Evolutionary conservation across 2,888 invertebrate genomes (phyloP).

Genomic region (Archips xylosteana): DNA sequence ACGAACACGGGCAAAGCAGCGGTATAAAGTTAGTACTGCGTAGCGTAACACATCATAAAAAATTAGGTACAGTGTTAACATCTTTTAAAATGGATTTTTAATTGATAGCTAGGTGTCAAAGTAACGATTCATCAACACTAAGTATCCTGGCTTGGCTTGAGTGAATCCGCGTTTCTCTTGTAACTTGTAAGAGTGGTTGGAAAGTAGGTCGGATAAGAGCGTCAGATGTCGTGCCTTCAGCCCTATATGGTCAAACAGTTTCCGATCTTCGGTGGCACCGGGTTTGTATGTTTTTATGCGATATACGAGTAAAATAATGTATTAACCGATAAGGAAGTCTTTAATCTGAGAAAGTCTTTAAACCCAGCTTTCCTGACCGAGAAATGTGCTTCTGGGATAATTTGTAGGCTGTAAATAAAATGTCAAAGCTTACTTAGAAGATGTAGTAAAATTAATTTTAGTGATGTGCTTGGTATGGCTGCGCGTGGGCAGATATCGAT

Average conservation of each 20-base stretch:
- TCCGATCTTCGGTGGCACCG: constrained; percentile 60
- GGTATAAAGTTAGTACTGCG: no score
- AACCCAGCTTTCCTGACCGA: constrained; percentile 9
- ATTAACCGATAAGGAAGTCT: constrained; percentile 21
- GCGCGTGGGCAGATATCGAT: constrained; percentile 49
- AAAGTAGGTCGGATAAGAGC: constrained; percentile 73
- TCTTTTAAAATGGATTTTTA: no score
- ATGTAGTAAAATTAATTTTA: constrained; percentile 42
- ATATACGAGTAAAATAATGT: constrained; percentile 45
- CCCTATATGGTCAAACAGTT: constrained; percentile 68
- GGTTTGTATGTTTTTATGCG: constrained; percentile 50
- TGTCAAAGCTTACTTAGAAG: constrained; percentile 21
- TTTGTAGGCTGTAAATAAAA: constrained; percentile 16
- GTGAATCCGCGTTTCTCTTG: constrained; percentile 49
- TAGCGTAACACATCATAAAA: no score
- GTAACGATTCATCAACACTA: constrained; percentile 11
- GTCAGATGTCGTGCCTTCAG: constrained; percentile 62
- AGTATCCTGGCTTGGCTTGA: constrained; percentile 22
- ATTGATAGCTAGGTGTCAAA: not conserved
- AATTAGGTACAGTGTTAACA: no score
- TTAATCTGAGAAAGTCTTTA: constrained; percentile 26
- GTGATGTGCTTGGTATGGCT: constrained; percentile 42
- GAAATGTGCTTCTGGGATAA: constrained; percentile 11
- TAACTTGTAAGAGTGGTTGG: constrained; percentile 54
- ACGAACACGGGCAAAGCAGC: no score